phyloP scores from a whole-genome alignment of 2,797 vertebrate species.

The Poeciliopsis infans region DNA sequence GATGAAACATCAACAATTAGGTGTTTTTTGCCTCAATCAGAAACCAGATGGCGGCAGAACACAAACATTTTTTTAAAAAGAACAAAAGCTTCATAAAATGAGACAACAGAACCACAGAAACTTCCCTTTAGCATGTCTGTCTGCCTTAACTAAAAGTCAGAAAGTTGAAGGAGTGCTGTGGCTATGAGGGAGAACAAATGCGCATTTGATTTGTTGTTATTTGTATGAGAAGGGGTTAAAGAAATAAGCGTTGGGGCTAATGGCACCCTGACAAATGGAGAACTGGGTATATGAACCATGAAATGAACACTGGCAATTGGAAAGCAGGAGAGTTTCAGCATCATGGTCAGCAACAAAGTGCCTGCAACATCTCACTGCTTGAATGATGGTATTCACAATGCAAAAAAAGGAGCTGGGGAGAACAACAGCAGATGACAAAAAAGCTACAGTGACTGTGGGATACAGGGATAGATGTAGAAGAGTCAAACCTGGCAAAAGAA shows the following conservation, averaged over 20 bases:
- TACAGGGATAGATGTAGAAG: slow-evolving; percentile 8
- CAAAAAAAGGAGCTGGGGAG: slow-evolving; percentile 67
- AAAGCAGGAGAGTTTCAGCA: slow-evolving; percentile 85
- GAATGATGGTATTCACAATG: slow-evolving; percentile 83
- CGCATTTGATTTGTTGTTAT: slow-evolving; percentile 84
- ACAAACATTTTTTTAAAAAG: no score
- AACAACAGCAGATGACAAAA: slow-evolving; percentile 53
- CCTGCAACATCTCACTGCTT: slow-evolving; percentile 85
- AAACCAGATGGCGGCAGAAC: slow-evolving; percentile 57
- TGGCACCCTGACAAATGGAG: slow-evolving; percentile 86
- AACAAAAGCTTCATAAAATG: slow-evolving; percentile 27
- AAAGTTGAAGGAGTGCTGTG: slow-evolving; percentile 45
- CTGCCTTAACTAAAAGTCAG: slow-evolving; percentile 72
- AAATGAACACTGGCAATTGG: slow-evolving; percentile 88
- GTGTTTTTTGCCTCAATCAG: slow-evolving; percentile 19
- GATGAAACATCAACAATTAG: slow-evolving; percentile 13
- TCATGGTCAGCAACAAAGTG: slow-evolving; percentile 87
- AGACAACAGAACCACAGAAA: slow-evolving; percentile 20
- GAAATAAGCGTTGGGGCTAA: slow-evolving; percentile 83
- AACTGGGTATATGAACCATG: slow-evolving; percentile 87
- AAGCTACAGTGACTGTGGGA: slow-evolving; percentile 38
- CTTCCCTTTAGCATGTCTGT: slow-evolving; percentile 22
- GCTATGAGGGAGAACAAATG: slow-evolving; percentile 78
- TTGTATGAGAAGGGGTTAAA: slow-evolving; percentile 85
- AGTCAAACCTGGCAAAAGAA: slow-evolving; percentile 33